phyloP scores from a whole-genome alignment of 2,888 invertebrate species.

The Napeogenes inachia region DNA sequence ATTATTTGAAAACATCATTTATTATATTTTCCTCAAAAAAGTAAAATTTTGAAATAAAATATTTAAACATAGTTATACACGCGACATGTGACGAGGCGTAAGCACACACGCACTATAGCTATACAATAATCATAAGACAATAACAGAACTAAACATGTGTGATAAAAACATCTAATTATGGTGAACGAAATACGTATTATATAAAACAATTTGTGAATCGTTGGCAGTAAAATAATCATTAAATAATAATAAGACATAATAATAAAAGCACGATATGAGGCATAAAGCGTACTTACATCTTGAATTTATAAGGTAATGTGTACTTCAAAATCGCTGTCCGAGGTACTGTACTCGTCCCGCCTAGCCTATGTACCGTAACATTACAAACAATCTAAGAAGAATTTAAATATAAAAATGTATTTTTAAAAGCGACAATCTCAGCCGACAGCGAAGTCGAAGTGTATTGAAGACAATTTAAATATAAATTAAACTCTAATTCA shows the following conservation, averaged over 20 bases:
- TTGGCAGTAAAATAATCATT: constrained; percentile 69
- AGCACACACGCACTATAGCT: constrained; percentile 43
- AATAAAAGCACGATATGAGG: constrained; percentile 66
- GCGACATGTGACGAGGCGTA: constrained; percentile 53
- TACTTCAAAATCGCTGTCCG: constrained; percentile 43
- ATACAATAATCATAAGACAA: constrained; percentile 55
- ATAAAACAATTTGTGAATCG: constrained; percentile 67
- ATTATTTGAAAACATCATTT: constrained; percentile 76
- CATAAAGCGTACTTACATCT: constrained; percentile 71
- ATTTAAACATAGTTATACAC: constrained; percentile 71
- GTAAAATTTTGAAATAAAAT: constrained; percentile 76
- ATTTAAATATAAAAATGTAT: constrained; percentile 51
- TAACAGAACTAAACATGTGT: constrained; percentile 66
- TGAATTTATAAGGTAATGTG: constrained; percentile 16
- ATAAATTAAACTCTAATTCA: constrained; percentile 65
- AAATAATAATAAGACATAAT: constrained; percentile 40
- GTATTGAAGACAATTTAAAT: constrained; percentile 61
- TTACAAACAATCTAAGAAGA: constrained; percentile 53
- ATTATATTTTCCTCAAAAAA: constrained; percentile 76
- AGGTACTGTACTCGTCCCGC: constrained; percentile 33
- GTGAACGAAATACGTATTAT: constrained; percentile 53
- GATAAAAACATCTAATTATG: constrained; percentile 59
- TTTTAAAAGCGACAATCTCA: constrained; percentile 49
- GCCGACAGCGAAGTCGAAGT: constrained; percentile 47
- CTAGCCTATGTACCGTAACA: constrained; percentile 38